A percentile compares a stretch with the other conserved stretches of the same genome.
phyloP scores from a whole-genome alignment of 2,888 invertebrate species.

The Disparrhopalites patrizii region DNA sequence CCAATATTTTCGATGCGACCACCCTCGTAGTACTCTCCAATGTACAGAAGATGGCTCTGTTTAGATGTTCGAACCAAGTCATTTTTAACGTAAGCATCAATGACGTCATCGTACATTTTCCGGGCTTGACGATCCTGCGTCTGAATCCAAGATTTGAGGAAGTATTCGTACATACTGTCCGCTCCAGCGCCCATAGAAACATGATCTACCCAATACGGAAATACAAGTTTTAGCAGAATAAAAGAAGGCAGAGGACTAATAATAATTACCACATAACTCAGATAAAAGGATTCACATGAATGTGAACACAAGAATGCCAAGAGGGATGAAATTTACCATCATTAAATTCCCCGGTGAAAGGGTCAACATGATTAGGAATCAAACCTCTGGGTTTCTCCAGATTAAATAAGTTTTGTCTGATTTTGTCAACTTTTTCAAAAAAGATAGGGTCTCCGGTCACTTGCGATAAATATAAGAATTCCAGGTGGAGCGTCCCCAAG shows the following conservation, averaged over 20 bases:
- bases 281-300: too few species aligned
- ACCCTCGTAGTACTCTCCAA: conserved; percentile 57
- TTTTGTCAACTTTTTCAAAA: conserved; percentile 80
- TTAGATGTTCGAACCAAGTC: conserved; percentile 40
- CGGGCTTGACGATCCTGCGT: conserved; percentile 63
- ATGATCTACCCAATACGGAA: conserved; percentile 70
- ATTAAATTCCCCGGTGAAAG: conserved; percentile 36
- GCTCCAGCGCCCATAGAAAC: conserved; percentile 4
- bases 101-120: conserved; percentile 45
- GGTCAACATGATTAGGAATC: conserved; percentile 39
- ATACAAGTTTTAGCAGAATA: neutral
- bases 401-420: conserved; percentile 52
- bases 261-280: too few species aligned
- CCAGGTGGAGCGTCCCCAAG: conserved; percentile 93
- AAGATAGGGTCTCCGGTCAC: conserved; percentile 88
- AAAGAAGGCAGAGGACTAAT: too few species aligned
- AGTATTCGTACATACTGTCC: conserved; percentile 87
- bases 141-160: conserved; percentile 87
- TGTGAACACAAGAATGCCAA: too few species aligned
- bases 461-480: conserved; percentile 92
- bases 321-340: too few species aligned
- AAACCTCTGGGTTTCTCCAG: conserved; percentile 42
- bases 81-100: conserved; percentile 43
- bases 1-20: conserved; percentile 70
- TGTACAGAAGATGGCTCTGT: conserved; percentile 41